Base-by-base conservation (phyloP, 2,113 vertebrate species). In the Amazona guildingii region DNA sequence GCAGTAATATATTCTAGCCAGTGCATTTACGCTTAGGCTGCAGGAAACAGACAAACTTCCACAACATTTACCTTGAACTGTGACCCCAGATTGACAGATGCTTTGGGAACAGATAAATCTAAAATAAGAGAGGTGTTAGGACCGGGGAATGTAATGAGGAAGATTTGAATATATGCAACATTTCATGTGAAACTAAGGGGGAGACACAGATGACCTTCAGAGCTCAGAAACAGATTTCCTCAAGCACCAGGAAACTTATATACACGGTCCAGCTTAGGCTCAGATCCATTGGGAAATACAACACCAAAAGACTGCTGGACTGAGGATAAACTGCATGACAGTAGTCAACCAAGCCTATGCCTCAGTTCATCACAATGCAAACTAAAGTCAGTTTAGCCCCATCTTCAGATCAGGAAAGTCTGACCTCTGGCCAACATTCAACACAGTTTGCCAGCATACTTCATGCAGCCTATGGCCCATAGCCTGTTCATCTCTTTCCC, bases 1-100 rank as follows among this genome's bases (percentile, higher is more conserved):
- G 39, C 69, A 83, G 43, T 23, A 78, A 69, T 63, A 33, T 78
- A 77, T 75, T 81, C 61, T 62, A 88, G 62, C 11, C 64, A 80
- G 64, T 41, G 21, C 17, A 86, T 81, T 78, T 54, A 84, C 2
- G 8, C 35, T 48, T 64, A 81, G 61, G 82, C 70, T 61, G 90
- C 20, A 67, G 52, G 69, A 93, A 57, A 94, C 24, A 39, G 51
- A 90, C 77, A 37, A 92, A 86, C 44, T 91, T 88, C 57, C 66
- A 69, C 44, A 76, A 52, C 48, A 44, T 89, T 89, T 66, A 72
- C 57, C 86, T 90, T 90, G 90, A 97, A 96, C 62, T 17, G 67
- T 48, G 55, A 94, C 46, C 48, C 4, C 46, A 74, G n/a, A 93
- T 1, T 43, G 89, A 66, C 67, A 93, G 48, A 82, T 29, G 64